Evolutionary conservation across 2,797 vertebrate genomes (phyloP), one percentile per base, ranked within the genome.

Genomic region (Amniataba percoides): DNA sequence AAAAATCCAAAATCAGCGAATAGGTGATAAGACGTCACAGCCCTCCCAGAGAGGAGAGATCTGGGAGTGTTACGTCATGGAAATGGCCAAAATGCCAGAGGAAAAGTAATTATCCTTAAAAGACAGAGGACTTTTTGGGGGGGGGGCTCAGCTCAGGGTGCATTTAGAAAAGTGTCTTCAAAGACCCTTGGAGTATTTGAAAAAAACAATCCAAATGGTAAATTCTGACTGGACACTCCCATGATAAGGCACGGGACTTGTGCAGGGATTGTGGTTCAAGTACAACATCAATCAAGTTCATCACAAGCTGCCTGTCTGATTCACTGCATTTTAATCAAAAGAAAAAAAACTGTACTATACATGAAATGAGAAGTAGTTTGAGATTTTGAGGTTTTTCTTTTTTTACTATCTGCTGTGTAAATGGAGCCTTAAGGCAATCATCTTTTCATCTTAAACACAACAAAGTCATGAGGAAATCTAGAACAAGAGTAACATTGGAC

Each of bases 381-480:
- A 25, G 2, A 67, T 7, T n/a, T n/a, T n/a, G n/a, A 52, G 15
- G 46, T 21, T 59, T 51, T 39, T 27, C 23, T 4, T 11, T 62
- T 62, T 48, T 36, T 7, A n/a, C 11, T 48, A 23, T 70, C 71
- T 45, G 70, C 81, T 79, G 59, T 40, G 63, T 65, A 61, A 18
- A 27, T 16, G 2, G 61, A 87, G 56, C 63, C 74, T 80, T 83
- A 91, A 89, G 87, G 89, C 86, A 86, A 83, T 74, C 81, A 69
- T 23, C 42, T 58, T 42, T n/a, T 78, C 45, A 82, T 43, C 45
- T 80, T 31, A 67, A 77, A 77, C 70, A 63, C 42, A 71, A 71
- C 5, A 72, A 72, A 77, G 61, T 79, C 25, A 45, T 4, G 56
- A 78, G n/a, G 6, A 74, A 65, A 66, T 53, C 18, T 68, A 77